Base-by-base conservation (phyloP, 2,113 vertebrate genomes). In the Melospiza georgiana region DNA sequence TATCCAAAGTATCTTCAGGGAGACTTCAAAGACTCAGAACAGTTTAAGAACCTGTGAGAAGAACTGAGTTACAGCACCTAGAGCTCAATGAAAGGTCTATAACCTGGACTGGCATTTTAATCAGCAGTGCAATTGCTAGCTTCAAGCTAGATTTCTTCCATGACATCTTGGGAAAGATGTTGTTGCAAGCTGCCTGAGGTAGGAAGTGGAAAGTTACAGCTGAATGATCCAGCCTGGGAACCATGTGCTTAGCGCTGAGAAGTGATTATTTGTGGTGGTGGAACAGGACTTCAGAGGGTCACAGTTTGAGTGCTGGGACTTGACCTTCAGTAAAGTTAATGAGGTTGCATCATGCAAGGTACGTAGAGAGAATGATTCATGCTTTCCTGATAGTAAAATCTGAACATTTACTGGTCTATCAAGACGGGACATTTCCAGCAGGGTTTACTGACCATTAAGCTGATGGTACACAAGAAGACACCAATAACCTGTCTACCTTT, bases 191-290 rank as follows among this genome's bases (percentile, higher is more conserved):
- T 49, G 28, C 43, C 31, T 46, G 25, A 69, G 28, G 25, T 51
- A 57, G 54, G 13, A 86, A 31, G 15, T 44, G 6, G 28, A 73
- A 80, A 62, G 25, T 51, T 49, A 35, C 17, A 91, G 28, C 25
- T 41, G 63, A 66, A 87, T 75, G 28, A 48, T 51, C 30, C 41
- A 44, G 35, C 62, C 15, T 33, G 19, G 22, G 24, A 93, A 18
- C 12, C 8, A 48, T 18, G 16, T 0, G 0, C 18, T 66, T 54
- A 23, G 48, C 61, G 23, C 28, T 21, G 41, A 43, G 41, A 44
- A 65, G 41, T 35, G 41, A 14, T 33, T 46, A 75, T 59, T 59
- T 0, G 1, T 54, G 10, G 3, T 33, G 30, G 49, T 68, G 39
- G 52, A 58, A 78, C 8, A 43, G 48, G 35, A 91, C 46, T 61